Evolutionary conservation across 2,113 vertebrate species (phyloP), one percentile per base, ranked within the genome.

Genomic region (Thunnus maccoyii): DNA sequence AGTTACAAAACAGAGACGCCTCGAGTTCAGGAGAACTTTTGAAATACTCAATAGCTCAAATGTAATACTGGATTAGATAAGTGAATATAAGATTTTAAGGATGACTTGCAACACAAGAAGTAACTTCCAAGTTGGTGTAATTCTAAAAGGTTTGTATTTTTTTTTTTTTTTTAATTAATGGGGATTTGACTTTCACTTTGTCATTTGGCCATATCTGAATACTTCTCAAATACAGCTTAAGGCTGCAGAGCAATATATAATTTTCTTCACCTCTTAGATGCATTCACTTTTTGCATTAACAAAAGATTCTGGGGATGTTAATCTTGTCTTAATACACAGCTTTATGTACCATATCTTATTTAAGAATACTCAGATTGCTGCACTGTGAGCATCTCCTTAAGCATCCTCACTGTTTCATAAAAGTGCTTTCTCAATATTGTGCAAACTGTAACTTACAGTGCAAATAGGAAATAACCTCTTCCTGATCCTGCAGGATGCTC

Each of bases 401-500:
- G 25, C 47, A 44, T 25, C 32, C 11, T 7, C 18, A 1, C 10
- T 50, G 11, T 50, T 55, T 60, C 51, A 3, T 27, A 3, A 30
- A 10, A 6, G 27, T 30, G 16, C 3, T 55, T n/a, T 56, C 13
- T 4, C 2, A 18, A 25, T 68, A 46, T 25, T 55, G 11, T 52
- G 8, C 15, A 62, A 72, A 32, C 46, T 25, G 32, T 18, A 47
- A 48, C 32, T 47, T 15, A 58, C 11, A 18, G 3, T 56, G 14
- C 8, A 65, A 30, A 58, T 9, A 30, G 11, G 41, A 12, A 56
- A 48, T 78, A 71, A 75, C 15, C 5, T 73, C 46, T 47, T 73
- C 17, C 41, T 78, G 17, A n/a, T 36, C 56, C 56, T 68, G 11
- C 77, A 94, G 91, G 80, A 95, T 95, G 95, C 80, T 84, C 56